Percentiles rank a stretch among this genome's conserved stretches.
phyloP scores from a whole-genome alignment of 2,797 vertebrate species.

The Nasua narica region DNA sequence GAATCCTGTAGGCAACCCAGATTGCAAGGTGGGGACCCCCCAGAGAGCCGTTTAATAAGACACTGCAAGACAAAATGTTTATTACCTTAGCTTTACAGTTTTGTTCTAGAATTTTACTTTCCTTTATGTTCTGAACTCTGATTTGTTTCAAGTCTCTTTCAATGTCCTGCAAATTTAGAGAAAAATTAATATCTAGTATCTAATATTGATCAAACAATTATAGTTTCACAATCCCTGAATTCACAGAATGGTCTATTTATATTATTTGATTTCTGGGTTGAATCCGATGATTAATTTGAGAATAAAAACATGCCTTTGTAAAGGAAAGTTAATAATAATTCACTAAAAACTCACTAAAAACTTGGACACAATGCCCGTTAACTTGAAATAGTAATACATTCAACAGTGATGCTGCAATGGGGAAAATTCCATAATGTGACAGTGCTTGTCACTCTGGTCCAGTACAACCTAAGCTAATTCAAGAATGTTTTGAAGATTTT shows the following conservation, averaged over 20 bases:
- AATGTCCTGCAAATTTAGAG: constrained; percentile 79
- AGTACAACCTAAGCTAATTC: not conserved
- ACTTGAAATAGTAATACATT: not conserved
- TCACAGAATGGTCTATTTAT: not conserved
- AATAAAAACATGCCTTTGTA: constrained; percentile 18
- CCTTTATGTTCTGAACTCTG: constrained; percentile 75
- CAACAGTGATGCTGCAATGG: not conserved
- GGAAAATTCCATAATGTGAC: not conserved
- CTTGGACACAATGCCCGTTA: not conserved
- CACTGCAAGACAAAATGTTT: not conserved
- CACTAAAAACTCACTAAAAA: constrained; percentile 8
- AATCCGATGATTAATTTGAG: not conserved
- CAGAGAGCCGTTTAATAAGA: not conserved
- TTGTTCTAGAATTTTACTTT: constrained; percentile 73
- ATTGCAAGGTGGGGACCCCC: not conserved
- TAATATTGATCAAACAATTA: constrained; percentile 3
- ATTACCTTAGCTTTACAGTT: constrained; percentile 85
- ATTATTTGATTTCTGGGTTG: not conserved
- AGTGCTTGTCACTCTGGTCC: not conserved
- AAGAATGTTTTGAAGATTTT: not conserved
- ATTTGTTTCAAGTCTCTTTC: constrained; percentile 82
- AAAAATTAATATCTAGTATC: not conserved
- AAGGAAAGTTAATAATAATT: not conserved
- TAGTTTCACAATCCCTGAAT: not conserved
- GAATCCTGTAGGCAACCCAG: not conserved